Evolutionary conservation across 2,888 invertebrate genomes (phyloP).

Genomic region (Suillia variegata): DNA sequence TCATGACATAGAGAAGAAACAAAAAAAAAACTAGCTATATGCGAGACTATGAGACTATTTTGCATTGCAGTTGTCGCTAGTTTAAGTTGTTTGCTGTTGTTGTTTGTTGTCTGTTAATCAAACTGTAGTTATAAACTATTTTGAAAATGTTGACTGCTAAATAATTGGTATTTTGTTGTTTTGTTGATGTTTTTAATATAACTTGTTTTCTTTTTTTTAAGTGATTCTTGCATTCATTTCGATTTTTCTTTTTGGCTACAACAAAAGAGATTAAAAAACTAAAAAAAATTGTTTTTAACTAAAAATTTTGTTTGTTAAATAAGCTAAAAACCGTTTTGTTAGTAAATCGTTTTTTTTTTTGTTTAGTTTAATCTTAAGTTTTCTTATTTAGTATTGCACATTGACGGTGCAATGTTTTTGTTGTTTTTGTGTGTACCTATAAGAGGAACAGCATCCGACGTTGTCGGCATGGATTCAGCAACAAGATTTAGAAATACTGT

Average conservation of each 20-base stretch:
- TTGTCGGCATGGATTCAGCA: conserved; percentile 93
- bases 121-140: too few relatives aligned
- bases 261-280: conserved; percentile 1
- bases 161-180: conserved; percentile 47
- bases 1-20: too few relatives aligned
- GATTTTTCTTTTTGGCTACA: conserved; percentile 12
- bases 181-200: conserved; percentile 10
- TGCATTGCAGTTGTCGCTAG: too few relatives aligned
- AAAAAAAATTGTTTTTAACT: conserved; percentile 15
- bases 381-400: too few relatives aligned
- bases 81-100: too few relatives aligned
- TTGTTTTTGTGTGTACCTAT: conserved; percentile 72
- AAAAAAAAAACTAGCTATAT: too few relatives aligned
- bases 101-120: too few relatives aligned
- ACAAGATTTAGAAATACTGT: conserved; percentile 98
- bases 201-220: conserved; percentile 24
- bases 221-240: conserved; percentile 11
- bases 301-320: conserved; percentile 12
- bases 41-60: too few relatives aligned
- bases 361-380: conserved; percentile 19
- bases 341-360: conserved; percentile 40
- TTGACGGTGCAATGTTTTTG: too few relatives aligned
- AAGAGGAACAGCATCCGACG: conserved; percentile 82
- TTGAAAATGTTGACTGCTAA: conserved; percentile 39
- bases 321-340: conserved; percentile 46